Base-by-base conservation (phyloP, 2,888 invertebrate species). In the Heliconius ismenius region DNA sequence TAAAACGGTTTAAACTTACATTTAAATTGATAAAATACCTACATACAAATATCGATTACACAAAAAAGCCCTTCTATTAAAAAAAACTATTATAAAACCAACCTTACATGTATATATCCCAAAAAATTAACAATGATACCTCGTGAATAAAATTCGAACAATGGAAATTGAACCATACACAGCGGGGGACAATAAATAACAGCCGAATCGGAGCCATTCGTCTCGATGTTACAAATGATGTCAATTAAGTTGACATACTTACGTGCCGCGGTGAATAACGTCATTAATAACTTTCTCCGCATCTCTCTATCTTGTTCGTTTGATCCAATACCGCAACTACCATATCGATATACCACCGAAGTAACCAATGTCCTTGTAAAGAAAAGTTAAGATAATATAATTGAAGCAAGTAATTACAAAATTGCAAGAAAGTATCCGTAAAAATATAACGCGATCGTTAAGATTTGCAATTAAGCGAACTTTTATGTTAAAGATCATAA, bases 191-290 rank as follows among this genome's bases (percentile, higher is more conserved):
- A 64, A 72, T 54, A 28, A 72, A 72, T 63, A 63, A 75, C 49
- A 65, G 54, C 76, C 70, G 54, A 64, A 64, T 72, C 70, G 24
- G 49, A 75, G 62, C 26, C 70, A 76, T 76, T n/a, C 75, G 70
- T 70, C 64, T 72, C 76, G 76, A 65, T 70, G 64, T 49, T 76
- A 76, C 76, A 72, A 76, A 76, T 72, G 76, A 76, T 76, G 76
- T 76, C 76, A 76, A 76, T 76, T 72, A 76, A 72, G 54, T 76
- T 76, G 76, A 76, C 76, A 72, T 72, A 76, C 70, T 76, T 75
- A 75, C n/a, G 39, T 64, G 76, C 63, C 64, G 36, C 70, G 58
- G 36, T 49, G 76, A 72, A 72, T 54, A 76, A 54, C 64, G 70
- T 39, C 70, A 72, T 70, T 70, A 64, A 76, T 76, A 72, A 72